These are phyloP conservation scores for Turritopsis dohrnii DNA, from an alignment of 30 jellyfish, hydroid and myxozoan species.

Conservation along the genomic window DNA sequence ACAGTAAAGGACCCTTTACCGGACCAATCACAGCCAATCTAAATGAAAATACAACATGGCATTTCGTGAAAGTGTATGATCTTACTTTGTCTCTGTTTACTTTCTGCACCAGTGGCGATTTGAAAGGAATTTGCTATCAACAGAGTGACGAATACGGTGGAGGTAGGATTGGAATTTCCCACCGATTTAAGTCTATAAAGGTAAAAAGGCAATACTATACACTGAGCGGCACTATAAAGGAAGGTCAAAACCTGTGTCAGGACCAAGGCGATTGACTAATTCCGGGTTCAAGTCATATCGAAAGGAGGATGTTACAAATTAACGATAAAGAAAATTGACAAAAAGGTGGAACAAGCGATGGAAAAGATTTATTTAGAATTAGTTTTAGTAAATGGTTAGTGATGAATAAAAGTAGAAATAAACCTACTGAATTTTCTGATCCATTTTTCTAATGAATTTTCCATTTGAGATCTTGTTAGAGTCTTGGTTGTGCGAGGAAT, in stretches of 20 bases:
- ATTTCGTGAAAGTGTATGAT: neutral
- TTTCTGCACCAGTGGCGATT: neutral
- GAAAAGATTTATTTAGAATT: too few species aligned
- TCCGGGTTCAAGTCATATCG: neutral
- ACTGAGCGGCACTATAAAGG: neutral
- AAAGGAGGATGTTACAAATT: neutral
- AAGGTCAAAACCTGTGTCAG: neutral
- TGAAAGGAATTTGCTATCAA: neutral
- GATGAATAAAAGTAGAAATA: too few species aligned
- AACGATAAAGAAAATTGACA: neutral
- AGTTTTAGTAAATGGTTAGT: too few species aligned
- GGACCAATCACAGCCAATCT: neutral
- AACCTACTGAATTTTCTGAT: too few species aligned
- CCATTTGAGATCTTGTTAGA: too few species aligned
- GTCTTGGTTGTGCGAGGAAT: too few species aligned
- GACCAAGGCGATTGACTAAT: neutral
- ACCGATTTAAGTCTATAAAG: neutral
- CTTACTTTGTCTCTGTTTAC: neutral
- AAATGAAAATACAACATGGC: neutral
- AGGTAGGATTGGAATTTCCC: neutral
- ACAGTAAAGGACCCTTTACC: neutral
- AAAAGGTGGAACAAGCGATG: neutral
- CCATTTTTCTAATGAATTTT: too few species aligned
- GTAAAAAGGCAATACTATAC: neutral
- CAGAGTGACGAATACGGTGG: neutral